Evolutionary conservation across 2,797 vertebrate species (phyloP).

Genomic region (Karalla daura): DNA sequence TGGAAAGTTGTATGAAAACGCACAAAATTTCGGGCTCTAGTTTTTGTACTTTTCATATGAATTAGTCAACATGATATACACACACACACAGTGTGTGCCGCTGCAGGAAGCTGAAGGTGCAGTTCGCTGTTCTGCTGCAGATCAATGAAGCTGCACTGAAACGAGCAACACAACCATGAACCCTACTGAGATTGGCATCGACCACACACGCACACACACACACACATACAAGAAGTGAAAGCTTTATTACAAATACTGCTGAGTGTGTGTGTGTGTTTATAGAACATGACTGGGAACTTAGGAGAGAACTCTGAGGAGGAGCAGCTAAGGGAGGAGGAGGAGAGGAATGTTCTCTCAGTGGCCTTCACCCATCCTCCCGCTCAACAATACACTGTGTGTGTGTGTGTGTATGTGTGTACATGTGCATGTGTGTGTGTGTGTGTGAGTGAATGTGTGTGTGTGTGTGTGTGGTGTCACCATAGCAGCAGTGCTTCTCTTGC

Average conservation of each 20-base stretch:
- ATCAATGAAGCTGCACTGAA: conserved; percentile 32
- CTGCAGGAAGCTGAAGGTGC: conserved; percentile 9
- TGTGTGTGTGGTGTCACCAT: conserved; percentile 61
- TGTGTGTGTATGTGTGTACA: conserved; percentile 6
- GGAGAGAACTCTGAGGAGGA: too few species aligned
- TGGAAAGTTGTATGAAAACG: too few species aligned
- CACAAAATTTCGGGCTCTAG: too few species aligned
- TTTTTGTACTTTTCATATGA: too few species aligned
- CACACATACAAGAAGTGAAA: conserved; percentile 8
- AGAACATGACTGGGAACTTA: too few species aligned
- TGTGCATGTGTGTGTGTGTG: conserved; percentile 19
- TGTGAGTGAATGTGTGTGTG: conserved; percentile 23
- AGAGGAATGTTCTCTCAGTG: conserved; percentile 7
- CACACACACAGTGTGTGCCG: conserved; percentile 2
- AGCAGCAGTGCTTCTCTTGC: conserved; percentile 75
- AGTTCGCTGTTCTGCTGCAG: neutral
- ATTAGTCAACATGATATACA: too few species aligned
- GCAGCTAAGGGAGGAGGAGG: conserved; percentile 6
- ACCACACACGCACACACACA: conserved; percentile 22
- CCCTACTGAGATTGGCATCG: conserved; percentile 15
- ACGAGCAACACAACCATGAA: conserved; percentile 28
- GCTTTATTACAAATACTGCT: too few species aligned
- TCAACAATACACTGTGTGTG: conserved; percentile 39
- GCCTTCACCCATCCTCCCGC: conserved; percentile 42
- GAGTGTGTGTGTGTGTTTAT: too few species aligned